These are phyloP conservation scores for Pyrochroa serraticornis DNA, from an alignment of 2,888 invertebrate species.

Conservation along the genomic window DNA sequence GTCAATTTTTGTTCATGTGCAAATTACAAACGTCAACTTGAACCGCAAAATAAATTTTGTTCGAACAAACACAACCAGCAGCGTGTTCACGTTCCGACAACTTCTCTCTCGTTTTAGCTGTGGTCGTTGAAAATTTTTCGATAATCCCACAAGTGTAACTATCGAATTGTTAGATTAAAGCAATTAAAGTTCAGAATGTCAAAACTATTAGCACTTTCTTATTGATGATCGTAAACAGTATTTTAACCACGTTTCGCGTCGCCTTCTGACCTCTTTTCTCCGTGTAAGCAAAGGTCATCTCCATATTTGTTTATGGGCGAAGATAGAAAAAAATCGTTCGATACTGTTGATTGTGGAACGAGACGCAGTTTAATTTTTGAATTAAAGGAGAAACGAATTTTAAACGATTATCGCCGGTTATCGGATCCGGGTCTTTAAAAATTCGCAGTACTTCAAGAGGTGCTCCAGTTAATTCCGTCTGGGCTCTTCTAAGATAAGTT, in stretches of 20 bases:
- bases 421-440: too few species aligned
- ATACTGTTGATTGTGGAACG: too few species aligned
- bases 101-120: neutral
- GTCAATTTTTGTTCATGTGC: constrained; percentile 6
- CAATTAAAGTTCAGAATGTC: constrained; percentile 19
- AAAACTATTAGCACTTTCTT: constrained; percentile 25
- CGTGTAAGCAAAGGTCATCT: constrained; percentile 18
- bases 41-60: constrained; percentile 11
- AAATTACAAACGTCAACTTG: constrained; percentile 12
- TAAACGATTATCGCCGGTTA: too few species aligned
- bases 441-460: neutral
- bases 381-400: too few species aligned
- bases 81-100: too few species aligned
- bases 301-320: too few species aligned
- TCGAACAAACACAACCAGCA: neutral
- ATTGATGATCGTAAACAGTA: constrained; percentile 17
- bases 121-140: neutral
- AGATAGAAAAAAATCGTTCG: too few species aligned
- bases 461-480: neutral
- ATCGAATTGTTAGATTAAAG: constrained; percentile 2
- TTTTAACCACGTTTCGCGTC: constrained; percentile 22
- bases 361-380: too few species aligned
- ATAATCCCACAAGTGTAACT: neutral
- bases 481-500: constrained; percentile 5
- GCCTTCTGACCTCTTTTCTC: constrained; percentile 22